Evolutionary conservation across 1,140 invertebrate species (phyloP).

Genomic region (Drosophila pandora): DNA sequence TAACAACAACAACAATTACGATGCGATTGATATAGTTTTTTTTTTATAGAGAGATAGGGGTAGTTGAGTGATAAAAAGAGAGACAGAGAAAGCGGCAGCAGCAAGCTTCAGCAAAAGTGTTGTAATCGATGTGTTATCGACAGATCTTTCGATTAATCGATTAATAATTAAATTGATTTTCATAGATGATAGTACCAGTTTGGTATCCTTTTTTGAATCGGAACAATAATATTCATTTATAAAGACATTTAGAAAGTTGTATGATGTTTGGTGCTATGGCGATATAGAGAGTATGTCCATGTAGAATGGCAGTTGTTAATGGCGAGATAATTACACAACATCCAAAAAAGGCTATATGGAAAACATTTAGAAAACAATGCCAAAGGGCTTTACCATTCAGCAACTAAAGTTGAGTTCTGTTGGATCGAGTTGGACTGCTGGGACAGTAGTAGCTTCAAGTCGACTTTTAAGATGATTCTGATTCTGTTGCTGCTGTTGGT

Average conservation of each 20-base stretch:
- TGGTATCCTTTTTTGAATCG: constrained; percentile 14
- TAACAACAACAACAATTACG: constrained; percentile 55
- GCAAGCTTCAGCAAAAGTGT: constrained; percentile 56
- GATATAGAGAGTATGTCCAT: constrained; percentile 59
- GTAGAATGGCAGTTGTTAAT: constrained; percentile 60
- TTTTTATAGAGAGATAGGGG: constrained; percentile 8
- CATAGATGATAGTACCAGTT: constrained; percentile 7
- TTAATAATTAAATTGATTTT: constrained; percentile 32
- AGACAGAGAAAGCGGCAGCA: constrained; percentile 61
- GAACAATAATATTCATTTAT: constrained; percentile 19
- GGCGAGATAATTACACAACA: constrained; percentile 76
- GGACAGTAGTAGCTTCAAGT: constrained; percentile 1
- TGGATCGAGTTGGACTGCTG: neutral
- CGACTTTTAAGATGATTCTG: constrained; percentile 35
- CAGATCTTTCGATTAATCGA: constrained; percentile 30
- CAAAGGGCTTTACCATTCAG: constrained; percentile 72
- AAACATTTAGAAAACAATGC: constrained; percentile 59
- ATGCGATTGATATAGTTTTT: constrained; percentile 26
- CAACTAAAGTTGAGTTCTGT: constrained; percentile 28
- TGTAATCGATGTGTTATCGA: constrained; percentile 32
- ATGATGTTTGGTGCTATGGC: constrained; percentile 58
- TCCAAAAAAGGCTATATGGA: constrained; percentile 68
- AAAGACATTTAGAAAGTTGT: constrained; percentile 14
- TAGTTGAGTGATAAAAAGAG: constrained; percentile 25
- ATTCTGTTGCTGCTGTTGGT: constrained; percentile 18